Evolutionary conservation across 2,113 vertebrate species (phyloP), one percentile per base, ranked within the genome.

Genomic region (Tretioscincus oriximinensis): DNA sequence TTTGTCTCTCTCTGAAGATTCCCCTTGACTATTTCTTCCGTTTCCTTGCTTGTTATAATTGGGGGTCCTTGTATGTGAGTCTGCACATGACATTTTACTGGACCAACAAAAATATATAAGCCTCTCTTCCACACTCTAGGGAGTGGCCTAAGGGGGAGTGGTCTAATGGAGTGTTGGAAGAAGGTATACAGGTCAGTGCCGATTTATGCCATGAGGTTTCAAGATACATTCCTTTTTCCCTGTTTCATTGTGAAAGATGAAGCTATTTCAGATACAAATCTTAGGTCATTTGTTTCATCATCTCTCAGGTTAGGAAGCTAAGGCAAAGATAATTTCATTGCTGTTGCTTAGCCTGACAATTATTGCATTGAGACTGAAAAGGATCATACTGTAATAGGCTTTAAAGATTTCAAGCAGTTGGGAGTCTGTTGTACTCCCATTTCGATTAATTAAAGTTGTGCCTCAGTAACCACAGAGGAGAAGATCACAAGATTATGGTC

Each of bases 381-480:
- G 64, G 88, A 89, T 65, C 65, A 85, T 51, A 77, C 88, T 91
- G 82, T 89, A 81, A 90, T 70, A 87, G 81, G 60, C 74, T 93
- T 93, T 93, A 86, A 89, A 76, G 67, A 78, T 54, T 88, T 90
- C 81, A 71, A 75, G 83, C 64, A 73, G 45, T 89, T 71, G 0
- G 7, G 51, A 86, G 35, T 80, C 83, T 90, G 88, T 81, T 92
- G 89, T 78, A 84, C 86, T 87, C 80, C 58, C 31, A 81, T 72
- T 84, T 90, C 84, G 45, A 21, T 78, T 90, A 92, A 90, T 90
- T 83, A 87, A 87, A 88, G 29, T 78, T 90, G 51, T 81, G 72
- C 85, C 81, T 83, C 88, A 64, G 68, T 84, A 89, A 83, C 77
- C 66, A 54, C 63, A 88, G 74, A 22, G 84, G 80, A 28, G 22